phyloP scores from a whole-genome alignment of 2,888 invertebrate genomes.

The Strigamia crassipes region DNA sequence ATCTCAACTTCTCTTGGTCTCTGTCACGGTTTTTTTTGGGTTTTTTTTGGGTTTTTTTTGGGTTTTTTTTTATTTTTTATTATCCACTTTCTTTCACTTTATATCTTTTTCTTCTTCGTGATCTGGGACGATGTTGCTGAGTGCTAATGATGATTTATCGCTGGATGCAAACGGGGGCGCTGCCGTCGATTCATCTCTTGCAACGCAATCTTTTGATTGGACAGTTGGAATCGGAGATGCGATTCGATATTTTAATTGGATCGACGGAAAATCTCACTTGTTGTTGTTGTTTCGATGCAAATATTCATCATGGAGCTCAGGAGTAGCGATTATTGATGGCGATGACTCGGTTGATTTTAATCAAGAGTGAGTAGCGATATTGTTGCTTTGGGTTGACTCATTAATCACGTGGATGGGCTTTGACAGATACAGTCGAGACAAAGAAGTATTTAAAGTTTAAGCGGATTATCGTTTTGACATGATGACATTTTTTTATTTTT shows the following conservation, averaged over 20 bases:
- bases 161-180: not conserved
- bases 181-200: not conserved
- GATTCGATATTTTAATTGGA: not conserved
- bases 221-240: no score
- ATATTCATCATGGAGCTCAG: not conserved
- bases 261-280: not conserved
- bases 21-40: not conserved
- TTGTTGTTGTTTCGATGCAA: not conserved
- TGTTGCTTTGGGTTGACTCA: not conserved
- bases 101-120: not conserved
- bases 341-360: conserved; percentile 21
- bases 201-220: not conserved
- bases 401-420: not conserved
- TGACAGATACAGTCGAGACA: conserved; percentile 1
- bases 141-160: conserved; percentile 13
- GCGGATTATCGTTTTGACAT: not conserved
- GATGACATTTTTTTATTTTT: not conserved
- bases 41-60: not conserved
- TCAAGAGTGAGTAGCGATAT: conserved; percentile 11
- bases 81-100: not conserved
- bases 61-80: not conserved
- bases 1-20: not conserved
- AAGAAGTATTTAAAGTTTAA: conserved; percentile 2
- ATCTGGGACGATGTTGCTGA: not conserved
- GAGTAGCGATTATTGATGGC: not conserved